Evolutionary conservation across 2,113 vertebrate genomes (phyloP), one percentile per base, ranked within the genome.

Genomic region (Indri indri): DNA sequence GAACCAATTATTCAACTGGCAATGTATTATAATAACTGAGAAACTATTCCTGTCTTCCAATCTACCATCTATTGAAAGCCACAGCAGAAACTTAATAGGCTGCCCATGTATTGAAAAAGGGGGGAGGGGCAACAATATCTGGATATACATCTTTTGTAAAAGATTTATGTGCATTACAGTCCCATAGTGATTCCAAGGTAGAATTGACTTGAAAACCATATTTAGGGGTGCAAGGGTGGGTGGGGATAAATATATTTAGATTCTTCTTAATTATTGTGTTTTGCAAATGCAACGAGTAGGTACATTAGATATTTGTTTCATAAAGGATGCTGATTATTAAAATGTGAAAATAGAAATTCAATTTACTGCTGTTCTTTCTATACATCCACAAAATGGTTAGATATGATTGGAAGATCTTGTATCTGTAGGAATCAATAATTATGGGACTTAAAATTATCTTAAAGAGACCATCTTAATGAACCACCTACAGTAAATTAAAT

Each of bases 1-100:
- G 94, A 95, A 88, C 84, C 96, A 96, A 97, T 97, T 96, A 96
- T 91, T 83, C 95, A 80, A 81, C 71, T 88, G 91, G 81, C 76
- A 90, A n/a, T 80, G 70, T 81, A 57, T 57, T 57, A 57, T 57
- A 93, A 89, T 91, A 93, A 95, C 73, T 59, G 57, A 93, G 63
- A 86, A 83, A 80, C 70, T 92, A 32, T 81, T 92, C 70, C 45
- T 90, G 23, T 34, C 27, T 94, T 90, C 52, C 22, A 47, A 68
- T 80, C 61, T 3, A 83, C 52, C 59, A 73, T 84, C 73, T 83
- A 54, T 10, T 73, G 68, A 92, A 83, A 97, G 63, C 50, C 59
- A 80, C 7, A 65, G 20, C 30, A 90, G 65, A 91, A 80, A 59
- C 30, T 66, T 81, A 94, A 88, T 57, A 91, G 40, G 57, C 5